Evolutionary conservation across 2,888 invertebrate species (phyloP), one percentile per base, ranked within the genome.

Genomic region (Epirrhoe alternata): DNA sequence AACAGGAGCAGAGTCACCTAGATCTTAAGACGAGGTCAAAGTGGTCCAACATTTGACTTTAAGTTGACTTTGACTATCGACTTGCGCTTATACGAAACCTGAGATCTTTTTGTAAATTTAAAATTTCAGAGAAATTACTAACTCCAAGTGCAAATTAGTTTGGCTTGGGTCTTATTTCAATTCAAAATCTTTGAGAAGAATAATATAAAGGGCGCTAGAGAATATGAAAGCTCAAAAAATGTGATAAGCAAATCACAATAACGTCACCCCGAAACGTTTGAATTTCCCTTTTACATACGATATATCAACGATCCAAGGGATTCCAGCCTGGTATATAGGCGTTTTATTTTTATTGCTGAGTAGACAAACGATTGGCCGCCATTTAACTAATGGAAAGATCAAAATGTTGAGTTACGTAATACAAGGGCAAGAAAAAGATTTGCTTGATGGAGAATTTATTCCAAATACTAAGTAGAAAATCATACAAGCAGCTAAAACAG

Each of bases 301-400:
- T 42, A 63, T 49, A 54, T 55, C 12, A 12, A 64, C 12, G 17
- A 61, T 58, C 49, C 17, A 33, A 66, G 58, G 50, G 58, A 61
- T 56, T 60, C 57, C 52, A 49, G 45, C 30, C 35, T 30, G 47
- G 52, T 61, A 54, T 54, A 50, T 14, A 56, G 56, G 30, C 52
- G 31, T 52, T 61, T 61, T 61, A 53, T 33, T 56, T 65, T 65
- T 56, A 66, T 61, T 61, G 65, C 61, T 61, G 51, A 56, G 60
- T 58, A 42, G 61, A 61, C 66, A 61, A 66, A 53, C 61, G 50
- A 58, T 66, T 61, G 53, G 33, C 58, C 66, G 61, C 53, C 49
- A 66, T 66, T 61, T 33, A 54, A 57, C 38, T 61, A 58, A 66
- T 66, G 66, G 62, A 58, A 61, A 55, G 50, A 58, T 42, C 38